Percentiles rank a stretch among this genome's conserved stretches.
These are phyloP conservation scores for Cremastobaeus sp. DNA, from an alignment of 2,888 invertebrate genomes.

Conservation along the genomic window DNA sequence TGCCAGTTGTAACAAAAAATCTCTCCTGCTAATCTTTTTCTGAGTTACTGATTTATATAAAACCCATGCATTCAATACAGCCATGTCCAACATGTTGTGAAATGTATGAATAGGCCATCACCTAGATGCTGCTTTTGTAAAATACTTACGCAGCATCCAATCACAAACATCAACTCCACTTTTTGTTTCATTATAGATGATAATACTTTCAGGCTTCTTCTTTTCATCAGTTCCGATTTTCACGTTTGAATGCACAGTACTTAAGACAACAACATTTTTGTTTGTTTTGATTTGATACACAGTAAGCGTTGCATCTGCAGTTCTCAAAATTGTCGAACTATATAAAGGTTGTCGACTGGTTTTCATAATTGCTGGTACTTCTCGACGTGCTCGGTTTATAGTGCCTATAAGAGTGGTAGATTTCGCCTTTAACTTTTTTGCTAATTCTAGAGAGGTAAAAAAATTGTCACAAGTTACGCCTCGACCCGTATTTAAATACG, in stretches of 20 bases:
- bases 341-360: slow-evolving; percentile 9
- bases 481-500: slow-evolving; percentile 13
- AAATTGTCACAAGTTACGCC: slow-evolving; percentile 20
- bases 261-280: slow-evolving; percentile 11
- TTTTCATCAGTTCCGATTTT: slow-evolving; percentile 1
- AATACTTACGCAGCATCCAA: slow-evolving; percentile 10
- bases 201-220: slow-evolving; percentile 5
- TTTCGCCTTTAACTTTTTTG: slow-evolving; percentile 11
- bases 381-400: slow-evolving; percentile 9
- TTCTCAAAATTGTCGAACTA: slow-evolving; percentile 13
- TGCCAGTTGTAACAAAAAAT: too few species aligned
- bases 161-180: slow-evolving; percentile 13
- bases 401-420: slow-evolving; percentile 6
- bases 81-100: too few species aligned
- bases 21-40: too few species aligned
- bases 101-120: slow-evolving; percentile 20
- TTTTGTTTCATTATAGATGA: slow-evolving; percentile 24
- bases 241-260: slow-evolving; percentile 7
- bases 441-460: slow-evolving; percentile 13
- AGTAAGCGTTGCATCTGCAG: slow-evolving; percentile 14
- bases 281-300: slow-evolving; percentile 12
- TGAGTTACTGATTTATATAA: too few species aligned
- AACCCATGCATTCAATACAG: too few species aligned
- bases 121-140: slow-evolving; percentile 1
- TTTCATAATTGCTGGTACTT: slow-evolving; percentile 16